A percentile compares a stretch with the other conserved stretches of the same genome.
phyloP scores from a whole-genome alignment of 1,140 invertebrate species.

The Aricia agestis region DNA sequence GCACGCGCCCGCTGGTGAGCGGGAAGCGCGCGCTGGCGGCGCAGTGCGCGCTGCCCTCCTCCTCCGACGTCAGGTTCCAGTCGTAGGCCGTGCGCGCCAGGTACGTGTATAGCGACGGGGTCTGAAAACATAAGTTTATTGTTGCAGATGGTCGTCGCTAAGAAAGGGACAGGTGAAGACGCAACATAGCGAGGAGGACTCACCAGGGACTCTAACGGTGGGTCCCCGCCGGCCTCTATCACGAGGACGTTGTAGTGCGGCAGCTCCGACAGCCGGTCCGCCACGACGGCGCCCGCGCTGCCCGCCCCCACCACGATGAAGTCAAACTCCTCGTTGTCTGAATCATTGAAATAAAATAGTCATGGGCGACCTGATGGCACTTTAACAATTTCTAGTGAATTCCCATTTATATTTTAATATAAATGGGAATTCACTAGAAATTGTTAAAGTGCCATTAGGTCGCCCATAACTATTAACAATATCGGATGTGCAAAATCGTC shows the following conservation, averaged over 20 bases:
- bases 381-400: no score
- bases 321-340: conserved; percentile 22
- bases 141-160: neutral
- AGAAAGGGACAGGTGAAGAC: neutral
- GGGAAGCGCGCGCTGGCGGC: conserved; percentile 78
- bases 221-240: conserved; percentile 77
- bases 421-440: no score
- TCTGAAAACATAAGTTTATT: conserved; percentile 35
- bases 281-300: conserved; percentile 77
- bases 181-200: conserved; percentile 27
- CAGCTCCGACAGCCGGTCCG: conserved; percentile 70
- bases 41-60: conserved; percentile 78
- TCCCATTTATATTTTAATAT: no score
- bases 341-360: no score
- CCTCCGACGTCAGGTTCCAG: conserved; percentile 86
- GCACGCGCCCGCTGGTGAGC: conserved; percentile 80
- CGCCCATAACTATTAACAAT: no score
- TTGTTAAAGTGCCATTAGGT: no score
- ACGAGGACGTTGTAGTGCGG: conserved; percentile 61
- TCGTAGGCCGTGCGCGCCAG: conserved; percentile 52
- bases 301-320: conserved; percentile 48
- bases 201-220: conserved; percentile 35
- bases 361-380: no score
- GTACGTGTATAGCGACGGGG: conserved; percentile 32
- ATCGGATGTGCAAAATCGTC: no score